Base-by-base conservation (phyloP, 2,113 vertebrate genomes). In the Danio rerio region DNA sequence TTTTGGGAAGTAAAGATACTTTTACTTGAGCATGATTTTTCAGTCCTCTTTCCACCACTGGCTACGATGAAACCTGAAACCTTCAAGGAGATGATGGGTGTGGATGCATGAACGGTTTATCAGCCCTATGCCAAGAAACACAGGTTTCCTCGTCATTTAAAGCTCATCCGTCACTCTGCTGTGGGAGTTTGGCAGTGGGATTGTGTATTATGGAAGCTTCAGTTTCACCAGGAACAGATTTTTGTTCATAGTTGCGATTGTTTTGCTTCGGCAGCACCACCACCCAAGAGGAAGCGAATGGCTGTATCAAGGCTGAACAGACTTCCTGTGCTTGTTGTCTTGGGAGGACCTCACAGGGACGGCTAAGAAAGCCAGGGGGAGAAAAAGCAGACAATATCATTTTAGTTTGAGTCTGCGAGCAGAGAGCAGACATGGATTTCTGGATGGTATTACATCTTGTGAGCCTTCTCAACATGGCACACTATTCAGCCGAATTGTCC, bases 271-370 rank as follows among this genome's bases (percentile, higher is more conserved):
- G 21, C 80, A 69, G 61, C 70, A 70, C 45, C 83, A 63, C 53
- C 86, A 63, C 82, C 83, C 83, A 58, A 79, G 31, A 86, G 88
- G 86, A 90, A 86, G 75, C 74, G 50, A 81, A 53, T 11, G 16
- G 55, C 75, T 52, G 56, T 88, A 89, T 89, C 89, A 86, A 89
- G 80, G 74, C 47, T 8, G 61, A 83, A 56, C 89, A 90, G 80
- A 83, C 83, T 88, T 90, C 89, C 89, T 87, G 74, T 68, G 55
- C 69, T 87, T 87, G 78, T 86, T 88, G 80, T 87, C 88, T 87
- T 87, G 85, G 81, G 82, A 84, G 87, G 83, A 77, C 74, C 87
- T 84, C 71, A 85, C 78, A 82, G 74, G 59, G 43, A 68, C 21
- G 62, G 77, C 77, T 66, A 88, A 90, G 89, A 88, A 87, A 88